Percentiles rank a stretch among this genome's conserved stretches.
Conservation (phyloP, 2,797 vertebrate genomes). For the Aldrovandia affinis region DNA sequence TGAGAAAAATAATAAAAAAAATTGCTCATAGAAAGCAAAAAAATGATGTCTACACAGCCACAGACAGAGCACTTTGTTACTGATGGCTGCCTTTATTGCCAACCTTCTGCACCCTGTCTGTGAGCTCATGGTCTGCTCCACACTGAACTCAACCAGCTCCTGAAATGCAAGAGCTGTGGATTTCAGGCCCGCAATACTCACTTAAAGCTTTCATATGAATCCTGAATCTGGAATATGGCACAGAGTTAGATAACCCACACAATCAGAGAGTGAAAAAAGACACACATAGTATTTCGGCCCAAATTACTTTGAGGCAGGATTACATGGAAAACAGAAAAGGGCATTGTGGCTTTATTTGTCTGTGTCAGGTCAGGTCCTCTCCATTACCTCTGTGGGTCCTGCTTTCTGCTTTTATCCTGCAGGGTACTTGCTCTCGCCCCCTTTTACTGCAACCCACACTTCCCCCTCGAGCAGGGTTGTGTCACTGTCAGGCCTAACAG, state of each 20-base stretch:
- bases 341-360: neutral
- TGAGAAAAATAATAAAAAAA: neutral
- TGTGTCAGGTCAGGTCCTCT: neutral
- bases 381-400: neutral
- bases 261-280: neutral
- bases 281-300: neutral
- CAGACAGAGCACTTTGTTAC: neutral
- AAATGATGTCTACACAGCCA: neutral
- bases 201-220: too few relatives aligned
- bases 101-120: neutral
- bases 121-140: neutral
- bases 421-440: neutral
- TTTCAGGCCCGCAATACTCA: neutral
- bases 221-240: neutral
- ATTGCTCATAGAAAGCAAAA: neutral
- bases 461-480: neutral
- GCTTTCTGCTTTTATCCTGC: neutral
- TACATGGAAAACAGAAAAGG: neutral
- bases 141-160: neutral
- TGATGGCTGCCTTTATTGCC: too few relatives aligned
- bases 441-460: neutral
- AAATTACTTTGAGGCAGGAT: neutral
- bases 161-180: neutral
- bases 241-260: neutral
- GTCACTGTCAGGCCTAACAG: conserved; percentile 2